Evolutionary conservation across 2,797 vertebrate genomes (phyloP).

Genomic region (Avahi laniger): DNA sequence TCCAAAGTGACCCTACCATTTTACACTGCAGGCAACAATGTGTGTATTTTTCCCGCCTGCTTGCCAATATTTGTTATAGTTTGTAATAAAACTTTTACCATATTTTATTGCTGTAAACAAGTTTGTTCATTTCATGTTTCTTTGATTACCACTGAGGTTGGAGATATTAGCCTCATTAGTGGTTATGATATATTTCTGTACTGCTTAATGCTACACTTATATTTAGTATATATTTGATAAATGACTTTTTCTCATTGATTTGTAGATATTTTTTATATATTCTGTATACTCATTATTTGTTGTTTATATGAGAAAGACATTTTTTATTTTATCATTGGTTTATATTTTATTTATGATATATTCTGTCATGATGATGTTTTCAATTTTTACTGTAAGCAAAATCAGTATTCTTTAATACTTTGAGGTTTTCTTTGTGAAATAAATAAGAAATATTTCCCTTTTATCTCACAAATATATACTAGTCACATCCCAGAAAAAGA

Average conservation of each 20-base stretch:
- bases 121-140: background rate
- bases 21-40: background rate
- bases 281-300: background rate
- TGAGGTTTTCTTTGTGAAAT: background rate
- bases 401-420: background rate
- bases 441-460: background rate
- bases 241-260: background rate
- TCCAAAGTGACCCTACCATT: background rate
- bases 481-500: background rate
- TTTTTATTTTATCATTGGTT: background rate
- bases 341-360: background rate
- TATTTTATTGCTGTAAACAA: background rate
- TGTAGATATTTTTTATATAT: background rate
- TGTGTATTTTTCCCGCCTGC: background rate
- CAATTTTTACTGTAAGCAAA: background rate
- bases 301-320: background rate
- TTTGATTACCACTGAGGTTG: background rate
- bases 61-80: background rate
- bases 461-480: background rate
- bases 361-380: background rate
- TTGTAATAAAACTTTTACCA: background rate
- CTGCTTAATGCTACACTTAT: background rate
- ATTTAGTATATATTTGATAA: background rate
- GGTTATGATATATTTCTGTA: background rate
- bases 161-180: background rate